Evolutionary conservation across 2,113 vertebrate species (phyloP).

Genomic region (Meles meles): DNA sequence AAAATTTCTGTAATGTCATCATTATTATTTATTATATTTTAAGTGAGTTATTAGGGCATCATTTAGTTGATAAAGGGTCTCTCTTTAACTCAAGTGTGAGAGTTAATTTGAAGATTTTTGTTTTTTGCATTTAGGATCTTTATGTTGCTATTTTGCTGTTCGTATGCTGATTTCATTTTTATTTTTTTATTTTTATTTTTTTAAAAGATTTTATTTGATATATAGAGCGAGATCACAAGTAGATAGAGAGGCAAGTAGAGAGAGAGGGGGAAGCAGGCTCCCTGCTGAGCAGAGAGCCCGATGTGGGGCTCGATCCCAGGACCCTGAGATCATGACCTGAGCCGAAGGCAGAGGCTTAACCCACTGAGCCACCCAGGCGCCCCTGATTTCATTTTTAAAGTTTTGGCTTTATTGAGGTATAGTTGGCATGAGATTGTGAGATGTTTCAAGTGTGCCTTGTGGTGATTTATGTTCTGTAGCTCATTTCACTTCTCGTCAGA

Average conservation of each 20-base stretch:
- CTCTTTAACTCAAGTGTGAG: not conserved
- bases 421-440: not conserved
- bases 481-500: not conserved
- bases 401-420: not conserved
- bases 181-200: too few species aligned
- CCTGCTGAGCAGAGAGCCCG: too few species aligned
- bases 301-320: too few species aligned
- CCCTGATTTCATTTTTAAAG: not conserved
- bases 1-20: not conserved
- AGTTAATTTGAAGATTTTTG: not conserved
- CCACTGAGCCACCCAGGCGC: too few species aligned
- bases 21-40: not conserved
- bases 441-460: not conserved
- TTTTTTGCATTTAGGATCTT: not conserved
- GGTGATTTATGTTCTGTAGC: not conserved
- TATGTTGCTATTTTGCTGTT: not conserved
- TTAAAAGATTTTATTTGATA: too few species aligned
- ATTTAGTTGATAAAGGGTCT: not conserved
- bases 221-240: too few species aligned
- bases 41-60: not conserved
- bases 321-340: too few species aligned
- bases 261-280: too few species aligned
- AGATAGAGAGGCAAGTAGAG: too few species aligned
- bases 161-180: not conserved
- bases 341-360: too few species aligned